phyloP scores from a whole-genome alignment of 92 coral and sea anemone genomes.

The Umimayanthus chanpuru region DNA sequence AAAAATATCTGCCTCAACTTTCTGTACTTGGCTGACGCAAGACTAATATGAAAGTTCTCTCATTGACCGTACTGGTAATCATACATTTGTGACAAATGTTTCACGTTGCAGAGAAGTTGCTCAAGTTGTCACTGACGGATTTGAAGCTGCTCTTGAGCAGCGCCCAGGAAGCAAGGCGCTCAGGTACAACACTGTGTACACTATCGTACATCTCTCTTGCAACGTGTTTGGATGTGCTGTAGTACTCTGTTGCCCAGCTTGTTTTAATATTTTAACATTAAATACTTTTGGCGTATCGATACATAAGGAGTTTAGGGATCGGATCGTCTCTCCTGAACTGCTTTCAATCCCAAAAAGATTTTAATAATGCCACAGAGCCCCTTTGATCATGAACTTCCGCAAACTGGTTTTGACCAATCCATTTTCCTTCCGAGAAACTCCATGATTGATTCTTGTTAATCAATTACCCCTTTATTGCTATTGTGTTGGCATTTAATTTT shows the following conservation, averaged over 20 bases:
- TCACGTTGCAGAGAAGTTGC: slow-evolving; percentile 28
- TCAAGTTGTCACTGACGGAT: slow-evolving; percentile 41
- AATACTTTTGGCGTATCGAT: background rate
- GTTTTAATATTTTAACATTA: too few relatives aligned
- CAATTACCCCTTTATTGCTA: too few relatives aligned
- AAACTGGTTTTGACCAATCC: background rate
- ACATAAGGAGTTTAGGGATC: too few relatives aligned
- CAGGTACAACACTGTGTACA: slow-evolving; percentile 4
- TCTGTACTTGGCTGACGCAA: too few relatives aligned
- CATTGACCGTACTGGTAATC: background rate
- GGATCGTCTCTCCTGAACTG: background rate
- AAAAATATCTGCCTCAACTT: too few relatives aligned
- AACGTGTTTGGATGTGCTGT: background rate
- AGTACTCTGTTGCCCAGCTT: background rate
- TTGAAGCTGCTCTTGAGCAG: slow-evolving; percentile 47
- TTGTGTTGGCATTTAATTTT: too few relatives aligned
- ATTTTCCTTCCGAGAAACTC: too few relatives aligned
- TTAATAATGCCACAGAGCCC: too few relatives aligned
- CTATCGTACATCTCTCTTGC: background rate
- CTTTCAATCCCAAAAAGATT: background rate
- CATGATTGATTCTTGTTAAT: too few relatives aligned
- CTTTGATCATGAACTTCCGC: too few relatives aligned
- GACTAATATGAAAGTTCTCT: too few relatives aligned
- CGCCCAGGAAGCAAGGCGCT: slow-evolving; percentile 45
- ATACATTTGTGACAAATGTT: background rate